These are phyloP conservation scores for Patella ulyssiponensis DNA, from an alignment of 2,888 invertebrate genomes.

Conservation along the genomic window DNA sequence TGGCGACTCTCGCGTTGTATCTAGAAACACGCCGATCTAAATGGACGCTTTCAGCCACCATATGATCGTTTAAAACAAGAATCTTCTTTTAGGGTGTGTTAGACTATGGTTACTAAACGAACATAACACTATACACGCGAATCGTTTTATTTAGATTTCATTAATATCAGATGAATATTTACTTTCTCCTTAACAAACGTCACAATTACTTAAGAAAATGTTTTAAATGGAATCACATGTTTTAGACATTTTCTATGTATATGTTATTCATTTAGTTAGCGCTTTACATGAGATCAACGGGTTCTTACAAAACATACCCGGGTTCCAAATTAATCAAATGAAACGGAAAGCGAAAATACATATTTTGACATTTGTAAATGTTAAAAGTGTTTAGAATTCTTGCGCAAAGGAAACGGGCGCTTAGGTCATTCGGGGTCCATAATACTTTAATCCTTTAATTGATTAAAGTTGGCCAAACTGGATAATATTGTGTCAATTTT, in stretches of 20 bases:
- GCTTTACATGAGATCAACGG: slow-evolving; percentile 9
- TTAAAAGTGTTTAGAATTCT: slow-evolving; percentile 5
- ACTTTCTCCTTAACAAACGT: not conserved
- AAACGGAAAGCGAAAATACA: slow-evolving; percentile 4
- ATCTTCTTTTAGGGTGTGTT: too few species aligned
- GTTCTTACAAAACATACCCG: slow-evolving; percentile 7
- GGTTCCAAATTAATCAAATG: not conserved
- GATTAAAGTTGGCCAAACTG: not conserved
- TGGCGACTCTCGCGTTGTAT: too few species aligned
- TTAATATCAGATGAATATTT: not conserved
- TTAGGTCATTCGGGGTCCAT: not conserved
- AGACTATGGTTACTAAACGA: too few species aligned
- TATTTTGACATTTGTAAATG: slow-evolving; percentile 8
- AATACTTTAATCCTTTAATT: not conserved
- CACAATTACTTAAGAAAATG: not conserved
- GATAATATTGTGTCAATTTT: slow-evolving; percentile 5
- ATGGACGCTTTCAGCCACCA: too few species aligned
- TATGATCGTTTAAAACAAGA: too few species aligned
- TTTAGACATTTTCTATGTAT: not conserved
- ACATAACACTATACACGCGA: not conserved
- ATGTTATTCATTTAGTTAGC: not conserved
- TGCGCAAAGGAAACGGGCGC: slow-evolving; percentile 9
- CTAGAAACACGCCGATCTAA: too few species aligned
- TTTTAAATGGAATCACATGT: slow-evolving; percentile 5
- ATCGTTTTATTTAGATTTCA: not conserved